Percentiles rank a stretch among this genome's conserved stretches.
Evolutionary conservation across 2,113 vertebrate genomes (phyloP).

Genomic region (Mesitornis unicolor): DNA sequence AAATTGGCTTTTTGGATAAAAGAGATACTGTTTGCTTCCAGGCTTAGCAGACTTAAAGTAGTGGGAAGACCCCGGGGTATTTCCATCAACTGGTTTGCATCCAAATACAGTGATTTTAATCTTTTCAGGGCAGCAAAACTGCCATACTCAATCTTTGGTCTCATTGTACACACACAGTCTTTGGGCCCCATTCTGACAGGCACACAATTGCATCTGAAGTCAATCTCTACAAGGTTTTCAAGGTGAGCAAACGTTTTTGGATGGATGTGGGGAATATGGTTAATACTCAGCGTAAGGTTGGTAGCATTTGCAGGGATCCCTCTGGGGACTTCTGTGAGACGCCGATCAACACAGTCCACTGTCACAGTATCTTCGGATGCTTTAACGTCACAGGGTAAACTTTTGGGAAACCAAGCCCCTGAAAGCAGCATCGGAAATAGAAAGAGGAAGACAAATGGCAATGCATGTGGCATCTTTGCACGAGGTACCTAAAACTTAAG

Average conservation of each 20-base stretch:
- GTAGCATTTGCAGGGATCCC: constrained; percentile 85
- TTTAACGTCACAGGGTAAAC: constrained; percentile 85
- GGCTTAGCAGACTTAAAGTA: constrained; percentile 82
- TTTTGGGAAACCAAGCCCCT: constrained; percentile 84
- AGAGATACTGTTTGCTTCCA: constrained; percentile 89
- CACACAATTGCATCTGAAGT: constrained; percentile 93
- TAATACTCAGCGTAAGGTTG: constrained; percentile 92
- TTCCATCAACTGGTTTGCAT: constrained; percentile 85
- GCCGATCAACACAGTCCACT: constrained; percentile 87
- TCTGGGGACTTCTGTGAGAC: constrained; percentile 75
- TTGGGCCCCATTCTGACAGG: constrained; percentile 86
- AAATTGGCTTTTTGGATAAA: constrained; percentile 78
- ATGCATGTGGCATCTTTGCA: not conserved
- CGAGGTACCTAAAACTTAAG: constrained; percentile 53
- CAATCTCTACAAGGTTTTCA: constrained; percentile 83
- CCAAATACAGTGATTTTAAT: constrained; percentile 86
- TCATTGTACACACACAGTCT: constrained; percentile 72
- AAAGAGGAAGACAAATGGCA: constrained; percentile 36
- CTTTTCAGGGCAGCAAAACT: constrained; percentile 78
- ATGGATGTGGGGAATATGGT: constrained; percentile 81
- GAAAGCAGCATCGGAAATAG: constrained; percentile 52
- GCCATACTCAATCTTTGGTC: constrained; percentile 66
- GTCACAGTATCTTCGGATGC: constrained; percentile 55
- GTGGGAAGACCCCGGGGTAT: constrained; percentile 85
- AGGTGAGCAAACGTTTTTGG: constrained; percentile 79